phyloP scores from a whole-genome alignment of 1,140 invertebrate genomes.

The Radopholus similis region DNA sequence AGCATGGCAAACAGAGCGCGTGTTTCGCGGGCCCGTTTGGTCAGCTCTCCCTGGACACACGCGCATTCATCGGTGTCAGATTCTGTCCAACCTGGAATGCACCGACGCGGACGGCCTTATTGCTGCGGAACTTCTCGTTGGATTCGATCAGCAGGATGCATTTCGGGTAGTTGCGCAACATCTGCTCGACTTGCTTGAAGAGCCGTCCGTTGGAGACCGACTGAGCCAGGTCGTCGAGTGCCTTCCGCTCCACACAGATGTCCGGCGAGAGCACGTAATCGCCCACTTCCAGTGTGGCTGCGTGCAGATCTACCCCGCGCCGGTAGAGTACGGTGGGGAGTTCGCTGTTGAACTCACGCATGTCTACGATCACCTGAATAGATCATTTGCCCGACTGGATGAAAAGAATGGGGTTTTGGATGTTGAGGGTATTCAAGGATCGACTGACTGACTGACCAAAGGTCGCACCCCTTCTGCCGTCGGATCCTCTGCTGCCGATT shows the following conservation, averaged over 20 bases:
- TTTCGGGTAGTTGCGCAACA: slow-evolving; percentile 48
- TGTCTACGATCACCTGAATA: slow-evolving; percentile 70
- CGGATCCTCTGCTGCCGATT: not conserved
- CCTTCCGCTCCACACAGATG: slow-evolving; percentile 92
- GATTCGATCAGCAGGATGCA: slow-evolving; percentile 53
- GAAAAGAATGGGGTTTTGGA: too few relatives aligned
- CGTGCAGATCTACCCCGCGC: slow-evolving; percentile 85
- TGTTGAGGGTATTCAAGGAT: too few relatives aligned
- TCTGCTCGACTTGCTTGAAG: slow-evolving; percentile 80
- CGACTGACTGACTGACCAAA: not conserved
- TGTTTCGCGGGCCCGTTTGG: slow-evolving; percentile 47
- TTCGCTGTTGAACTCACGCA: slow-evolving; percentile 95
- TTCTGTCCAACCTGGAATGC: slow-evolving; percentile 40
- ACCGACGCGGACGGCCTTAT: slow-evolving; percentile 43
- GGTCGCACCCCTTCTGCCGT: not conserved
- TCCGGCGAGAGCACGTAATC: slow-evolving; percentile 96
- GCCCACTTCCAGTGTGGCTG: slow-evolving; percentile 84
- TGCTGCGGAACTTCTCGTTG: slow-evolving; percentile 50
- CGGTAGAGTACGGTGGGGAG: slow-evolving; percentile 87
- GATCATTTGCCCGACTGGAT: not conserved
- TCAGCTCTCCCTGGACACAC: slow-evolving; percentile 54
- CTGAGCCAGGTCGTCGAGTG: slow-evolving; percentile 90
- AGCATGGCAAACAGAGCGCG: slow-evolving; percentile 46
- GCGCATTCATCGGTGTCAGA: too few relatives aligned
- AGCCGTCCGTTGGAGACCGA: slow-evolving; percentile 88